Percentiles rank a stretch among this genome's conserved stretches.
These are phyloP conservation scores for Leptinotarsa texana DNA, from an alignment of 1,140 invertebrate genomes.

Conservation along the genomic window DNA sequence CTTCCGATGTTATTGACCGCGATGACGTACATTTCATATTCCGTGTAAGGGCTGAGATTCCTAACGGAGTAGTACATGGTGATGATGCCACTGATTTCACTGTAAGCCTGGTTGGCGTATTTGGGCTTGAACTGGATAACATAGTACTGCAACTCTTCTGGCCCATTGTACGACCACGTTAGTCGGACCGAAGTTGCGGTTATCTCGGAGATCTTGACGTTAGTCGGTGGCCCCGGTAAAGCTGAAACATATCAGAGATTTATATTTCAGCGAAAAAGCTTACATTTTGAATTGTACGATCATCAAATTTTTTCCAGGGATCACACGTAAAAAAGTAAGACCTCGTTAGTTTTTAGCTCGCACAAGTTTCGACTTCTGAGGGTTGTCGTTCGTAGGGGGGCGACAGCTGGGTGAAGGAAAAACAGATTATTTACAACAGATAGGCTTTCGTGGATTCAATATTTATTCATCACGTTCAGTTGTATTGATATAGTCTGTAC, in stretches of 20 bases:
- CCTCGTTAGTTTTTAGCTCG: not conserved
- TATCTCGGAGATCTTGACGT: constrained; percentile 87
- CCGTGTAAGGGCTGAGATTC: constrained; percentile 88
- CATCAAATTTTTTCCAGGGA: not conserved
- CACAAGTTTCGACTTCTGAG: too few relatives aligned
- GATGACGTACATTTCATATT: constrained; percentile 95
- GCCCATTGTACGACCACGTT: constrained; percentile 86
- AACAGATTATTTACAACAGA: too few relatives aligned
- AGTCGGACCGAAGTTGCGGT: constrained; percentile 89
- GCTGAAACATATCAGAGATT: constrained; percentile 61
- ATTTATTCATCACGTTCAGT: too few relatives aligned
- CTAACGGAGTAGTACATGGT: constrained; percentile 90
- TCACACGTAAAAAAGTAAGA: not conserved
- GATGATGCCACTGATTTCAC: constrained; percentile 89
- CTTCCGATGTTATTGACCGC: constrained; percentile 92
- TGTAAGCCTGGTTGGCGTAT: constrained; percentile 78
- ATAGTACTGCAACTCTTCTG: constrained; percentile 88
- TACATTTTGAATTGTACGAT: not conserved
- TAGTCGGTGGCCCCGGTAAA: constrained; percentile 83
- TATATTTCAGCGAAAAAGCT: not conserved
- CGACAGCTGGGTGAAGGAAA: too few relatives aligned
- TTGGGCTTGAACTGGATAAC: constrained; percentile 95
- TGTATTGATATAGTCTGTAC: too few relatives aligned
- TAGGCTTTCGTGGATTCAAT: too few relatives aligned
- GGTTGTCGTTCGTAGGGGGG: too few relatives aligned